These are phyloP conservation scores for Notocelia uddmanniana DNA, from an alignment of 2,888 invertebrate genomes.

Conservation along the genomic window DNA sequence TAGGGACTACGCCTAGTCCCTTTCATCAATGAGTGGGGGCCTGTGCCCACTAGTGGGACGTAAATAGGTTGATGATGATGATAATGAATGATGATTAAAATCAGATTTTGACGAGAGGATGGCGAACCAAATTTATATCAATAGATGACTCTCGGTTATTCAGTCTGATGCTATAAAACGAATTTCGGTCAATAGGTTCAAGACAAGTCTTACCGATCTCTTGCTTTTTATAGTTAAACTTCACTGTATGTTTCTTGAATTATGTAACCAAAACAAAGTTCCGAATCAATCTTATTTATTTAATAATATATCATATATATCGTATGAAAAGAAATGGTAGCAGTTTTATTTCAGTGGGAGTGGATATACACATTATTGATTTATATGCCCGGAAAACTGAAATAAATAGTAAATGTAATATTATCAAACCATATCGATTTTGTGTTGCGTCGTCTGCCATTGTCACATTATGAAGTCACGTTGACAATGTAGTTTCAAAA, in stretches of 20 bases:
- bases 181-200: too few species aligned
- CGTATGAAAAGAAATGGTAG: background rate
- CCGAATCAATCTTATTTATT: background rate
- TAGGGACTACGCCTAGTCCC: too few species aligned
- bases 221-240: background rate
- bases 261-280: background rate
- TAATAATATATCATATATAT: background rate
- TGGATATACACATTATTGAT: conserved; percentile 19
- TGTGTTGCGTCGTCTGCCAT: conserved; percentile 6
- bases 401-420: background rate
- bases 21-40: too few species aligned
- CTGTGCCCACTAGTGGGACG: too few species aligned
- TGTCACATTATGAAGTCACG: background rate
- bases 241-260: background rate
- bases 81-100: too few species aligned
- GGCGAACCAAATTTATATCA: background rate
- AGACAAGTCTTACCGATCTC: background rate
- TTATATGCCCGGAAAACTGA: background rate
- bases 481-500: background rate
- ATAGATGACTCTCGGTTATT: background rate
- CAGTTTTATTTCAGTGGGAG: background rate
- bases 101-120: background rate
- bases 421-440: conserved; percentile 36
- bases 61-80: too few species aligned
- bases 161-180: too few species aligned